Percentiles rank a stretch among this genome's conserved stretches.
phyloP scores from a whole-genome alignment of 1,140 invertebrate genomes.

The Drosophila nebulosa region DNA sequence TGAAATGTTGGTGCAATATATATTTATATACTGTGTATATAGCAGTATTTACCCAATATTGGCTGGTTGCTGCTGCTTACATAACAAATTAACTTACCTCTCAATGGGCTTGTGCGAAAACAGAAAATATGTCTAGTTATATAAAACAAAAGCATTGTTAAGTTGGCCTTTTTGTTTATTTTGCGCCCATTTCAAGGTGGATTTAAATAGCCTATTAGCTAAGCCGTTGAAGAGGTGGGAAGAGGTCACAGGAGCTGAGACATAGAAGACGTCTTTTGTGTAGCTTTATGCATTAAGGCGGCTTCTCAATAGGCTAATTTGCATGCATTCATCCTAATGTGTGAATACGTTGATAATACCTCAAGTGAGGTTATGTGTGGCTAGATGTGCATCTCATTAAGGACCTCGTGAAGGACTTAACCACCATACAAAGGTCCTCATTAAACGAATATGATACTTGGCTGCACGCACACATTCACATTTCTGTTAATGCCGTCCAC shows the following conservation, averaged over 20 bases:
- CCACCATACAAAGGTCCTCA: slow-evolving; percentile 32
- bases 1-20: slow-evolving; percentile 56
- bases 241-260: neutral
- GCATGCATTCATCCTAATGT: neutral
- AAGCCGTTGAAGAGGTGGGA: slow-evolving; percentile 12
- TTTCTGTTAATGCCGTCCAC: neutral
- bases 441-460: slow-evolving; percentile 18
- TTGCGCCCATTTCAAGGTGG: slow-evolving; percentile 56
- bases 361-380: slow-evolving; percentile 3
- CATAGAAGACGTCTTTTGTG: slow-evolving; percentile 9
- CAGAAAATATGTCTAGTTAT: neutral
- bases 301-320: slow-evolving; percentile 14
- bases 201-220: slow-evolving; percentile 38
- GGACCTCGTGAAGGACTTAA: neutral
- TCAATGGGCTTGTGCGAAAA: neutral
- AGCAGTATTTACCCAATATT: slow-evolving; percentile 31
- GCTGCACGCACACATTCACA: neutral
- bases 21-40: slow-evolving; percentile 13
- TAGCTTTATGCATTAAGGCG: neutral
- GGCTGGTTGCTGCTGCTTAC: slow-evolving; percentile 28
- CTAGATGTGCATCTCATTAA: slow-evolving; percentile 36
- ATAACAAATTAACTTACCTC: slow-evolving; percentile 42
- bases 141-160: neutral
- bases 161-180: neutral
- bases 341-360: neutral